Evolutionary conservation across 2,888 invertebrate species (phyloP), one percentile per base, ranked within the genome.

Genomic region (Leptopilina drosophilae): DNA sequence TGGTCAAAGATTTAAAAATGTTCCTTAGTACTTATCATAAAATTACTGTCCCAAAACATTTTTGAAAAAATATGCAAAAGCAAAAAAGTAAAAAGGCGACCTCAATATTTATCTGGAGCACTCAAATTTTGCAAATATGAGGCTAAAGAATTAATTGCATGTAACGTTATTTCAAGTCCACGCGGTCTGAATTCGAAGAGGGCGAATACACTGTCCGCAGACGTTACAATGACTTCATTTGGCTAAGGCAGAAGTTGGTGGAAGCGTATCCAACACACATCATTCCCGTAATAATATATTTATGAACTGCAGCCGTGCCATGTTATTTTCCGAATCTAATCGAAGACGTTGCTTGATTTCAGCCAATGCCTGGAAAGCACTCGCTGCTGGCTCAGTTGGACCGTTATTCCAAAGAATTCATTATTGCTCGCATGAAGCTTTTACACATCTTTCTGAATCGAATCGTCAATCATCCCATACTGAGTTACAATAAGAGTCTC

Each of bases 351-450:
- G 33, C 79, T 66, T 79, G 49, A 64, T 92, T 93, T 64, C 87
- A 95, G 95, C 95, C 95, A 40, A 92, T 95, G 87, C 95, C 95
- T 78, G 95, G 94, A 78, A 95, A 95, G 88, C 95, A 95, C 89
- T 94, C 94, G 11, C 88, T 96, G 64, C 92, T 95, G 77, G 94
- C 94, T 12, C 94, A 95, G 87, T 89, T 95, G 82, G 95, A 95
- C 90, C 93, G 95, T 81, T 96, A 95, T 89, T 95, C 95, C 81
- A 94, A 94, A 88, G 95, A 95, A 86, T 96, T 96, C 89, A 94
- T 96, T 67, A 91, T 94, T 81, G 93, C 94, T 49, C 92, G 96
- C 86, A 95, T 95, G 94, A 93, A 94, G 82, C 93, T 95, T 56
- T 92, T 95, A 69, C 94, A 95, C 87, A 93, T 94, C 80, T 96